Evolutionary conservation across 2,797 vertebrate species (phyloP).

Genomic region (Anisognathus igniventris): DNA sequence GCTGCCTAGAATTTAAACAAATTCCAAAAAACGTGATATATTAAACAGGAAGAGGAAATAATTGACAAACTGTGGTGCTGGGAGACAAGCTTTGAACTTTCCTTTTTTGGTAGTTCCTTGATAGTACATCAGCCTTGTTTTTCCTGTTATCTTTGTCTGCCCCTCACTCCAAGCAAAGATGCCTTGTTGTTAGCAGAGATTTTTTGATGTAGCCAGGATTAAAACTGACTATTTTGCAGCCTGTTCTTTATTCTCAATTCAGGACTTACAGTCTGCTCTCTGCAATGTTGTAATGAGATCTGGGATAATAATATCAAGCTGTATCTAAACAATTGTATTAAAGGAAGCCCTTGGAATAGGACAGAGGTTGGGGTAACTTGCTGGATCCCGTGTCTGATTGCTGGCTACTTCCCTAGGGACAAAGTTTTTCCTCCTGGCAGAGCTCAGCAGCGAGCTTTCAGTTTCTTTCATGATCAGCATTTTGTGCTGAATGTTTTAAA

Average conservation of each 20-base stretch:
- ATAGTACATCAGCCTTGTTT: background rate
- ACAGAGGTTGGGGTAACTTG: conserved; percentile 43
- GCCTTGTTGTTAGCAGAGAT: background rate
- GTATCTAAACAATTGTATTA: conserved; percentile 60
- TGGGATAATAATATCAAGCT: conserved; percentile 52
- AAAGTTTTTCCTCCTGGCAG: conserved; percentile 43
- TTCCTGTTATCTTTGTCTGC: background rate
- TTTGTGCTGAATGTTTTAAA: conserved; percentile 62
- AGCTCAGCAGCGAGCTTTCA: conserved; percentile 41
- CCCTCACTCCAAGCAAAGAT: background rate
- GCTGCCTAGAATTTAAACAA: background rate
- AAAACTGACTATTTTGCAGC: background rate
- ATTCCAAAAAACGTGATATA: background rate
- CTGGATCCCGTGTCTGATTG: conserved; percentile 10
- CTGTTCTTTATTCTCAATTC: conserved; percentile 26
- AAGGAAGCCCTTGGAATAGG: conserved; percentile 61
- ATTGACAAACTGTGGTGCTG: background rate
- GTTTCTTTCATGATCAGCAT: conserved; percentile 57
- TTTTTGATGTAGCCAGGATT: background rate
- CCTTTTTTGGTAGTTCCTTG: background rate
- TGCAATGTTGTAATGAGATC: conserved; percentile 59
- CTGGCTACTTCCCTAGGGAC: conserved; percentile 26
- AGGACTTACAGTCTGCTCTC: conserved; percentile 2
- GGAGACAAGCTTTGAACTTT: background rate
- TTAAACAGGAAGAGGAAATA: background rate